Evolutionary conservation across 2,888 invertebrate genomes (phyloP), one percentile per base, ranked within the genome.

Genomic region (Ormyrus rosae): DNA sequence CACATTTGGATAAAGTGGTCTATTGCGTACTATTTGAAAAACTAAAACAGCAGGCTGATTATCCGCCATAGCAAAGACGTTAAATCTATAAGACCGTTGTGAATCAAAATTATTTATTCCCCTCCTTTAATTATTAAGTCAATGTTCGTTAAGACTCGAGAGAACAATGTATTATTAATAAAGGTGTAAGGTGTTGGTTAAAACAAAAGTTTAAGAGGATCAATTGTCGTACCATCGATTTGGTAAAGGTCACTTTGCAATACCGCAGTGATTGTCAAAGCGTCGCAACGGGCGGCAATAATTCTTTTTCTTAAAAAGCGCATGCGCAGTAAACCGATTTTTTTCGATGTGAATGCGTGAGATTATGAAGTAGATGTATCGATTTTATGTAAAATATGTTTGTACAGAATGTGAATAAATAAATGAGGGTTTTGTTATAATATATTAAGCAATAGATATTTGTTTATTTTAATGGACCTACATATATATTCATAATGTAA

Each of bases 391-490:
- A 90, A 90, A 89, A 90, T 90, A 90, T 87, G 87, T 89, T 90
- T 90, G 90, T 90, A 90, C 90, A 90, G 89, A 86, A 87, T 90
- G 88, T 89, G 89, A 89, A 89, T 89, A 88, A 89, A 89, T 87
- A 87, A 86, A 87, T 84, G 86, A 87, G 89, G 89, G 90, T 88
- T 89, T 89, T 90, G 87, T 87, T 87, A 87, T 83, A 82, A 81
- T 78, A 82, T 74, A 73, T 67, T 81, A 83, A 75, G 76, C 34
- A 77, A 45, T n/a, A 61, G 9, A 60, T 60, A 19, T 78, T 75
- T 55, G 61, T 72, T 73, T 53, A 50, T 51, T 55, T 64, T 19
- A n/a, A 11, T n/a, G n/a, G 34, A 34, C 34, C 34, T 34, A 34
- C 2, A 19, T 34, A 34, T 34, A 34, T 34, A 34, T 34, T 34